These are phyloP conservation scores for Paramisgurnus dabryanus DNA, from an alignment of 2,113 vertebrate genomes.

Conservation along the genomic window DNA sequence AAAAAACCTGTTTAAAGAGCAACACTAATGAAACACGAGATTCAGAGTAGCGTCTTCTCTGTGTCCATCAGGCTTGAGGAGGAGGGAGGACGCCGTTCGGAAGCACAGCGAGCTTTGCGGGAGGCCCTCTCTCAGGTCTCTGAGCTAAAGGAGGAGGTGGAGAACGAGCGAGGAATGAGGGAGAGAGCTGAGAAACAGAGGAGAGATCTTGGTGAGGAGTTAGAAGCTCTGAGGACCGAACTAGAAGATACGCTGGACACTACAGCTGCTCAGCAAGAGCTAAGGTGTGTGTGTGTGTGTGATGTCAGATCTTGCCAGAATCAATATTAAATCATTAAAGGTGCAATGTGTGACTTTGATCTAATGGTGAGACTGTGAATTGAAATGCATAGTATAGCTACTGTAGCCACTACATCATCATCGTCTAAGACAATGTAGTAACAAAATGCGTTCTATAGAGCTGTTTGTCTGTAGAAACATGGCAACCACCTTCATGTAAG, in stretches of 20 bases:
- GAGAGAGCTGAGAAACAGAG: constrained; percentile 89
- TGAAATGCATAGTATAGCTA: too few relatives aligned
- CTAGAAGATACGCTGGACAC: constrained; percentile 90
- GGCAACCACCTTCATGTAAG: too few relatives aligned
- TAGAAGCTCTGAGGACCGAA: constrained; percentile 87
- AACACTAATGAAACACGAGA: not conserved
- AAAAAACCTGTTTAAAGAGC: not conserved
- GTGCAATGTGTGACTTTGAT: too few relatives aligned
- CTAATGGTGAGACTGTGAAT: too few relatives aligned
- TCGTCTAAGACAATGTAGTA: too few relatives aligned
- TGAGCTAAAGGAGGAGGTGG: constrained; percentile 88
- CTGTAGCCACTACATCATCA: too few relatives aligned
- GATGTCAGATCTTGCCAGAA: too few relatives aligned
- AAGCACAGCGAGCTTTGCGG: constrained; percentile 80
- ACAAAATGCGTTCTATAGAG: too few relatives aligned
- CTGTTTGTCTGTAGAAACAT: too few relatives aligned
- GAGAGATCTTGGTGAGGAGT: constrained; percentile 85
- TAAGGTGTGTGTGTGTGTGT: constrained; percentile 71
- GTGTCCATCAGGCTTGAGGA: constrained; percentile 78
- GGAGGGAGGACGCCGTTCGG: constrained; percentile 76
- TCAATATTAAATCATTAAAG: too few relatives aligned
- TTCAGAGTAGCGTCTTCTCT: not conserved
- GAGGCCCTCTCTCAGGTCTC: constrained; percentile 85
- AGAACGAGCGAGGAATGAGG: constrained; percentile 81
- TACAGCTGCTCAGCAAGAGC: constrained; percentile 88